These are phyloP conservation scores for Clanis bilineata DNA, from an alignment of 2,888 invertebrate genomes.

Conservation along the genomic window DNA sequence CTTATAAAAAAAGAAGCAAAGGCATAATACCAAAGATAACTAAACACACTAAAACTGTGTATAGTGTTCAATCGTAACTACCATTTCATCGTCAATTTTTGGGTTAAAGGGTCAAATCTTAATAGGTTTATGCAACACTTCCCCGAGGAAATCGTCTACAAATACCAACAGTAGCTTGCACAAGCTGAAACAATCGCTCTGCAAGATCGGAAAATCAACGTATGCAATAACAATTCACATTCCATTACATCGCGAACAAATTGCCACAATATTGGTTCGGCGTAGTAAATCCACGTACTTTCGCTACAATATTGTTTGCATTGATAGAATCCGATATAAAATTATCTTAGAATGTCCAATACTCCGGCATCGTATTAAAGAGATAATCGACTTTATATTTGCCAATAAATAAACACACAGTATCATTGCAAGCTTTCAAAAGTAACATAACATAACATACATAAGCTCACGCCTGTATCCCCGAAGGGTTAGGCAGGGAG, in stretches of 20 bases:
- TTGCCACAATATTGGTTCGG: slow-evolving; percentile 42
- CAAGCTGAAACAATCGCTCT: slow-evolving; percentile 31
- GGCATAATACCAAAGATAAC: neutral
- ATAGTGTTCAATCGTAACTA: neutral
- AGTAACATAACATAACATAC: too few relatives aligned
- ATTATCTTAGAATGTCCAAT: neutral
- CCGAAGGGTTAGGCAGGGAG: too few relatives aligned
- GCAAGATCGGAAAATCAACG: slow-evolving; percentile 33
- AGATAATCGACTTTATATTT: neutral
- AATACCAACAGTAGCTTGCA: slow-evolving; percentile 13
- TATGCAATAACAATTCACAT: slow-evolving; percentile 54
- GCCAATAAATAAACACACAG: too few relatives aligned
- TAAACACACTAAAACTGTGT: neutral
- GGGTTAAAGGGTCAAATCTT: neutral
- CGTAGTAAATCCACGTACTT: slow-evolving; percentile 29
- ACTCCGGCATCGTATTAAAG: neutral
- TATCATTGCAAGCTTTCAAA: too few relatives aligned
- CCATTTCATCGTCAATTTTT: neutral
- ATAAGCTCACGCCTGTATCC: too few relatives aligned
- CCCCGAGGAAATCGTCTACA: slow-evolving; percentile 8
- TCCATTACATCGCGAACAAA: slow-evolving; percentile 45
- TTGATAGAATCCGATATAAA: neutral
- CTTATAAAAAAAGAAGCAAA: neutral
- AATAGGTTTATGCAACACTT: neutral
- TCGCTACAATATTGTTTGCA: slow-evolving; percentile 14